These are phyloP conservation scores for Phrixothrix hirtus DNA, from an alignment of 2,888 invertebrate species.

Conservation along the genomic window DNA sequence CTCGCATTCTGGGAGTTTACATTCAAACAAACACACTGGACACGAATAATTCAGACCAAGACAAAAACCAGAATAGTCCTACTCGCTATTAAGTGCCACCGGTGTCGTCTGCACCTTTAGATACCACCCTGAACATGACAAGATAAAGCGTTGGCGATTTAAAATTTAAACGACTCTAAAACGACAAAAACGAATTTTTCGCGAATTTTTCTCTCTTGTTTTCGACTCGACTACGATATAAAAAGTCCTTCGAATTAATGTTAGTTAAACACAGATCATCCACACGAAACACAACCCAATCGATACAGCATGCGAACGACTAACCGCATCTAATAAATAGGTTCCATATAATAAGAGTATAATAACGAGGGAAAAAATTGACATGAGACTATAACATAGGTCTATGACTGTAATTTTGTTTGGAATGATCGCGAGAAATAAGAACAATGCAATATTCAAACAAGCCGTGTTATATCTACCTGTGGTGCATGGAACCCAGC, in stretches of 20 bases:
- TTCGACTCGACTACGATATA: background rate
- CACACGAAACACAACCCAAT: background rate
- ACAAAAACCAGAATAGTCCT: constrained; percentile 53
- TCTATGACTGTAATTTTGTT: constrained; percentile 45
- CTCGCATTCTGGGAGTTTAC: constrained; percentile 50
- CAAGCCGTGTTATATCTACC: constrained; percentile 39
- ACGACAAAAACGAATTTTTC: constrained; percentile 15
- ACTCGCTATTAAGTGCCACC: constrained; percentile 53
- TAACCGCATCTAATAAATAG: constrained; percentile 6
- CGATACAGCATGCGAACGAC: background rate
- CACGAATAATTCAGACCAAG: constrained; percentile 54
- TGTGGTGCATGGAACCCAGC: constrained; percentile 51
- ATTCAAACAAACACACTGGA: constrained; percentile 53
- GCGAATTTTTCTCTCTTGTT: constrained; percentile 11
- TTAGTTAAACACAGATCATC: too few relatives aligned
- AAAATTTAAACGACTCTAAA: constrained; percentile 33
- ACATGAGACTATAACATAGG: constrained; percentile 41
- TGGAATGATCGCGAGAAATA: constrained; percentile 41
- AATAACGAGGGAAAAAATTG: constrained; percentile 44
- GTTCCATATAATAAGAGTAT: constrained; percentile 18
- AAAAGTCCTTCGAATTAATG: too few relatives aligned
- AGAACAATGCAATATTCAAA: constrained; percentile 39
- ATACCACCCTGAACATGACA: constrained; percentile 41
- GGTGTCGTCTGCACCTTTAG: constrained; percentile 51
- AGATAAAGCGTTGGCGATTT: constrained; percentile 43